Percentiles rank a stretch among this genome's conserved stretches.
Conservation (phyloP, 2,888 invertebrate species). For the Polydrusus tereticollis region DNA sequence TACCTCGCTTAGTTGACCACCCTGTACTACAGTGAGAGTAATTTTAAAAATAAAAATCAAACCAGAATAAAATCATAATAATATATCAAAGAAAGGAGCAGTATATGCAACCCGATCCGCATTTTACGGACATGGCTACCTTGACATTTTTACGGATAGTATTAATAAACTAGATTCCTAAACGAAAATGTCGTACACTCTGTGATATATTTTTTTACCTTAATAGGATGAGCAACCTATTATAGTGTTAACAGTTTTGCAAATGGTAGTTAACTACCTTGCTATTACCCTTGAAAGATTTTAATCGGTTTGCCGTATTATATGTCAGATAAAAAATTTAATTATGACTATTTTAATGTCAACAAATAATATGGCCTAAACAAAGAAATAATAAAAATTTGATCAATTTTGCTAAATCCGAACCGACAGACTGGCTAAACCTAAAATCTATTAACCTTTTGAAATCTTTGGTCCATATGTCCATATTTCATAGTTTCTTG, state of each 20-base stretch:
- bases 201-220: slow-evolving; percentile 10
- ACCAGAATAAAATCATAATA: neutral
- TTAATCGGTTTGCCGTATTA: neutral
- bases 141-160: slow-evolving; percentile 5
- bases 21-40: too few species aligned
- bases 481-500: too few species aligned
- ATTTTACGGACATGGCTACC: neutral
- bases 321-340: neutral
- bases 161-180: slow-evolving; percentile 9
- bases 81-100: neutral
- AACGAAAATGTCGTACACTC: neutral
- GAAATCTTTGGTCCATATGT: too few species aligned
- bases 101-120: slow-evolving; percentile 4
- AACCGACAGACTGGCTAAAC: too few species aligned
- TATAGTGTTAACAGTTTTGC: neutral
- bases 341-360: neutral
- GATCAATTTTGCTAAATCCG: too few species aligned
- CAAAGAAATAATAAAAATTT: too few species aligned
- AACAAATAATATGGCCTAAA: too few species aligned
- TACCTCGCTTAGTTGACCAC: too few species aligned
- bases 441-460: too few species aligned
- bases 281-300: neutral
- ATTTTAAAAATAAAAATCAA: too few species aligned
- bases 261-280: neutral
- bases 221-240: neutral